Base-by-base conservation (phyloP, 2,888 invertebrate genomes). In the Lacanobia wlatinum region DNA sequence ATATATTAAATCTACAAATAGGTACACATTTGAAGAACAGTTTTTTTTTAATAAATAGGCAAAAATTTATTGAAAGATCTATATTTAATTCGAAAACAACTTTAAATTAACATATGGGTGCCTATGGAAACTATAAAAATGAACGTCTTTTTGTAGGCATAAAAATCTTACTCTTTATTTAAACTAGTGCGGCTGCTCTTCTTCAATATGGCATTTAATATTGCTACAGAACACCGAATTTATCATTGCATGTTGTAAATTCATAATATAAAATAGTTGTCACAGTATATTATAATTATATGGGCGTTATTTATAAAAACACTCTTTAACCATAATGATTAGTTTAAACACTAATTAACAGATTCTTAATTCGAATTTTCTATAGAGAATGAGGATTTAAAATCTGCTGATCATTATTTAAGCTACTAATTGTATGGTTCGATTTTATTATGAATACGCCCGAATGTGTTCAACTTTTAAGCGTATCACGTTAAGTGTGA, bases 191-290 rank as follows among this genome's bases (percentile, higher is more conserved):
- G 18, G 56, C 34, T 34, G 40, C 14, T 64, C 53, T 28, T 38
- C 55, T 64, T 21, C 23, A 52, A 9, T 63, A 46, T 58, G 48
- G 38, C n/a, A 23, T 34, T 65, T n/a, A 69, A 66, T 80, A 56
- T 68, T 62, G 46, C 28, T 68, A 28, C 55, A 40, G 46, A 58
- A 59, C 28, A 65, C 53, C 40, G 55, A 59, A 80, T 68, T 58
- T 52, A 43, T 62, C 1, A 59, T 66, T 59, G 12, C 8, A 21
- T 48, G 38, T 55, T 73, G 58, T 76, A 63, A 73, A 65, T 65
- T 55, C 50, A 60, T 72, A 66, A 53, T 60, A 82, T 28, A 81
- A 81, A 76, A 76, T 65, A 61, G 56, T 64, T 56, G 50, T 59
- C 55, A 48, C 38, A 69, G 21, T 50, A 52, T 48, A 50, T 56